These are phyloP conservation scores for Brachionus plicatilis DNA, from an alignment of 1,140 invertebrate species.

Conservation along the genomic window DNA sequence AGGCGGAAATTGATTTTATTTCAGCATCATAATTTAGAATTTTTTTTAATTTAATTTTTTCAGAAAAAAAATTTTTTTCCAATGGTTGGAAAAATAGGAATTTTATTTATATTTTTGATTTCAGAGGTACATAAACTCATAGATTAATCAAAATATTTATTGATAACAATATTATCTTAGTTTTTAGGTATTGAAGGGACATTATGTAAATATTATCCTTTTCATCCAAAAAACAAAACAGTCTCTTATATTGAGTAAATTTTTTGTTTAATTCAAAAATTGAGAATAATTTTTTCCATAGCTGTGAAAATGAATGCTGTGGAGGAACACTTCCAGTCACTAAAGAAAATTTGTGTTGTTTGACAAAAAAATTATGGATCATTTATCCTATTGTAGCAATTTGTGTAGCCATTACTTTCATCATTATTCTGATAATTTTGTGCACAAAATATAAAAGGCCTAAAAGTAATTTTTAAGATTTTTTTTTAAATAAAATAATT, in stretches of 20 bases:
- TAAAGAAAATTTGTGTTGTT: neutral
- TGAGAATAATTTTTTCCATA: neutral
- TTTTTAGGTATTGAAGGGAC: neutral
- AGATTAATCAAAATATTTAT: neutral
- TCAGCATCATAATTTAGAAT: neutral
- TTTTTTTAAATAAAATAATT: neutral
- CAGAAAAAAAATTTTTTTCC: neutral
- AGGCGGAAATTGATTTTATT: neutral
- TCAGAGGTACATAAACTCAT: neutral
- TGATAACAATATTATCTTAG: neutral
- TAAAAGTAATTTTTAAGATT: neutral
- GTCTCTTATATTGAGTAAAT: neutral
- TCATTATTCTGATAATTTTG: neutral
- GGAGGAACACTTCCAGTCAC: neutral
- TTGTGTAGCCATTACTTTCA: neutral
- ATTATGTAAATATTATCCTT: neutral
- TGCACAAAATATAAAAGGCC: neutral
- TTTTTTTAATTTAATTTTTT: neutral
- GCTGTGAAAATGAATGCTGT: neutral
- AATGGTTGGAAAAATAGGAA: neutral
- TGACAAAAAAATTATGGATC: neutral
- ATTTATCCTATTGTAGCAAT: neutral
- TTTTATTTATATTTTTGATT: neutral
- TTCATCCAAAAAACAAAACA: neutral
- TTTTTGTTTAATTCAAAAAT: neutral